Percentiles rank a stretch among this genome's conserved stretches.
Conservation (phyloP, 2,888 invertebrate genomes). For the Pristionchus japonicus region DNA sequence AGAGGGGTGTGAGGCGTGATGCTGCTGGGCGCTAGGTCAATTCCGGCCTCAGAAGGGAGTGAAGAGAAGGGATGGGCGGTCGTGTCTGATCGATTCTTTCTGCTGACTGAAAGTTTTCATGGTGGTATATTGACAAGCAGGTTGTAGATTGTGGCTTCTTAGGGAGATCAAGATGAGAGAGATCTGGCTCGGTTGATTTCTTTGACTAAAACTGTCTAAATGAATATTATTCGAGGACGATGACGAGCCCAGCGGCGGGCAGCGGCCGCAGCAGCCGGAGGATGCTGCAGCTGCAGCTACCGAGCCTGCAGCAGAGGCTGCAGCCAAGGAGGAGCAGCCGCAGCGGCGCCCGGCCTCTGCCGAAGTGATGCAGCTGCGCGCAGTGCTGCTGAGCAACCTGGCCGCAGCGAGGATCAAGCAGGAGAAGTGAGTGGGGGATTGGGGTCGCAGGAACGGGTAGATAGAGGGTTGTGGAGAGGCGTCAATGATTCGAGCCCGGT, state of each 20-base stretch:
- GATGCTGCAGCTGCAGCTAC: not conserved
- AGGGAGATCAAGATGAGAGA: not conserved
- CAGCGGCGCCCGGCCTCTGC: not conserved
- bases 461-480: too few relatives aligned
- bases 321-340: not conserved
- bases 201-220: too few relatives aligned
- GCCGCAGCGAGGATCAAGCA: constrained; percentile 62
- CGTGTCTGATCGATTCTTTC: too few relatives aligned
- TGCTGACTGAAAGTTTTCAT: too few relatives aligned
- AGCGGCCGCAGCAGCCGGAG: not conserved
- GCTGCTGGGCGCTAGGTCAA: too few relatives aligned
- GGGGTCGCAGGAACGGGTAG: not conserved
- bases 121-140: too few relatives aligned
- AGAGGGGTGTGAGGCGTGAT: not conserved
- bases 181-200: not conserved
- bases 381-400: constrained; percentile 58
- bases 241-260: constrained; percentile 28
- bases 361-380: constrained; percentile 10
- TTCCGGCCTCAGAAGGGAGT: too few relatives aligned
- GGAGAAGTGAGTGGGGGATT: constrained; percentile 47
- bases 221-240: not conserved
- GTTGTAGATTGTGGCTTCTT: not conserved
- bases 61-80: too few relatives aligned
- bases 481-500: too few relatives aligned
- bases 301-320: not conserved